Base-by-base conservation (phyloP, 2,113 vertebrate species). In the Ariopsis seemanni region DNA sequence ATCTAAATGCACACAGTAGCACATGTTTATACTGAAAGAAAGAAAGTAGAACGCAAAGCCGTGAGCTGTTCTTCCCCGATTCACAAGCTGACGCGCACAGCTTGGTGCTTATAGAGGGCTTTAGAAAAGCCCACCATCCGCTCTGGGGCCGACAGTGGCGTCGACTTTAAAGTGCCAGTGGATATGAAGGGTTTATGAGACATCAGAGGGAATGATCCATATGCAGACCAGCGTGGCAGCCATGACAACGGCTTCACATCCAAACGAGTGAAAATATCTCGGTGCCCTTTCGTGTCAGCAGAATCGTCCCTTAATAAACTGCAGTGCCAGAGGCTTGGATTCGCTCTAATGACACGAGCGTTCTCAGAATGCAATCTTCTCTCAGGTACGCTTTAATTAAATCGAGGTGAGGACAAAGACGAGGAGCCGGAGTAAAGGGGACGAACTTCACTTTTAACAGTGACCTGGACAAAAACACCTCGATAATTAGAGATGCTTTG, bases 331-430 rank as follows among this genome's bases (percentile, higher is more conserved):
- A 77, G 71, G 71, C 71, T 9, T n/a, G 17, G 88, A 85, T 89
- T 9, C 25, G 27, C 18, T 89, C 89, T 92, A 92, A 93, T 91
- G 91, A 92, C 92, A 93, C 92, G 86, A 93, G 88, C 83, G 90
- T 90, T 93, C 90, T 85, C 86, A 85, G 89, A 83, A 82, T 55
- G 85, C 53, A 52, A 82, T 90, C 89, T 90, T 90, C 91, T 93
- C 92, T 78, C 50, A 91, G 93, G 93, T 93, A 89, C 88, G 89
- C 88, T 88, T 92, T 95, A 94, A 95, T 94, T 92, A 94, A 94
- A 90, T 93, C 88, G 80, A 82, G 74, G 42, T 34, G 80, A 55
- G 62, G 55, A 72, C 72, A 58, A 17, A 48, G 53, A 89, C 83
- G 91, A 75, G 60, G 25, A 4, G 6, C 7, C 2, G 5, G 48